These are phyloP conservation scores for Tonatia bakeri DNA, from an alignment of 2,113 vertebrate species.

Conservation along the genomic window DNA sequence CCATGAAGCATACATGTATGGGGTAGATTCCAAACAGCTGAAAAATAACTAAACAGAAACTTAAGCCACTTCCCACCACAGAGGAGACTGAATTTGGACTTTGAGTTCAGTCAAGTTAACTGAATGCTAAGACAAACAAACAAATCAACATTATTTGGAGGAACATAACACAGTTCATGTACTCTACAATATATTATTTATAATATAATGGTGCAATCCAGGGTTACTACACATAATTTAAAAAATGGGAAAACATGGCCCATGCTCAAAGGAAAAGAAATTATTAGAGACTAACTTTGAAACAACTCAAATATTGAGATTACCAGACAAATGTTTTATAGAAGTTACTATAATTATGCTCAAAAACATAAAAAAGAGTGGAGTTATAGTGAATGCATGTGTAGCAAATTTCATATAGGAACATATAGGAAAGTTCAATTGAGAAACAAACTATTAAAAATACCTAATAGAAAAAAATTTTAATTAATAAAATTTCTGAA, in stretches of 20 bases:
- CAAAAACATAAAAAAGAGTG: neutral
- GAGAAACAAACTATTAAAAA: neutral
- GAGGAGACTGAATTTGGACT: neutral
- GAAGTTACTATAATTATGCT: neutral
- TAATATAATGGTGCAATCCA: neutral
- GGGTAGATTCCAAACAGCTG: neutral
- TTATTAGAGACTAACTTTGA: neutral
- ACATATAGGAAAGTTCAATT: neutral
- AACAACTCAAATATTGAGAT: neutral
- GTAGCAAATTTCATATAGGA: neutral
- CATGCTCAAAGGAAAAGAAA: neutral
- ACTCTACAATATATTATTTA: neutral
- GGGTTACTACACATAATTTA: neutral
- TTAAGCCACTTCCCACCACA: neutral
- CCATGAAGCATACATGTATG: neutral
- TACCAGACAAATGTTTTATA: neutral
- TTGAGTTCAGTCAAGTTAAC: neutral
- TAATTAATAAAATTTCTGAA: neutral
- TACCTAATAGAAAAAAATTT: neutral
- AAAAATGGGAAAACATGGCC: neutral
- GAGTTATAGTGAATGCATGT: neutral
- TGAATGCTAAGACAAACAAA: neutral
- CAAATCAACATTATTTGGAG: neutral
- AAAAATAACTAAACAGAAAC: neutral
- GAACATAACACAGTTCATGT: neutral